A percentile compares a stretch with the other conserved stretches of the same genome.
These are phyloP conservation scores for Leucoraja erinaceus DNA, from an alignment of 2,113 vertebrate species.

Conservation along the genomic window DNA sequence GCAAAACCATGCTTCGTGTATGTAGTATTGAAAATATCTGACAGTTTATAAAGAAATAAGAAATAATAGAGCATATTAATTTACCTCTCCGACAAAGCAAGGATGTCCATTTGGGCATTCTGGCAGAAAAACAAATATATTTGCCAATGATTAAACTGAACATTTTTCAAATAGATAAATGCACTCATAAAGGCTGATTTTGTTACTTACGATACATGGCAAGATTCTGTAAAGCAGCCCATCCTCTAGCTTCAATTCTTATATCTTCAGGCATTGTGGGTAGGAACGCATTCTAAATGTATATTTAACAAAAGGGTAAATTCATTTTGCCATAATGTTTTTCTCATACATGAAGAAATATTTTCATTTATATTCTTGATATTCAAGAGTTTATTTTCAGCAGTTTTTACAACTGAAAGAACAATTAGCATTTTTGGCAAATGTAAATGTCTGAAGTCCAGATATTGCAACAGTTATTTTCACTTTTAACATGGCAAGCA, in stretches of 20 bases:
- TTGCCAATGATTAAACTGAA: not conserved
- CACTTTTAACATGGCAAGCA: not conserved
- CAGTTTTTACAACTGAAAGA: not conserved
- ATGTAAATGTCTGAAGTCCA: not conserved
- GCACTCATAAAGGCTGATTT: slow-evolving; percentile 38
- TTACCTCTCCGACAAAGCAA: slow-evolving; percentile 82
- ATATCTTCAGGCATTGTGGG: slow-evolving; percentile 91
- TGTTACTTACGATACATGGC: slow-evolving; percentile 80
- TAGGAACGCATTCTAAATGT: slow-evolving; percentile 67
- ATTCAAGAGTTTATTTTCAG: no score
- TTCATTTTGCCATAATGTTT: not conserved
- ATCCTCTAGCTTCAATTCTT: slow-evolving; percentile 53
- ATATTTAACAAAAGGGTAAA: slow-evolving; percentile 31
- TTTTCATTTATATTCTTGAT: not conserved
- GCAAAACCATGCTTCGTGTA: not conserved
- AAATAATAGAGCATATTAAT: slow-evolving; percentile 37
- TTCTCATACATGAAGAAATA: not conserved
- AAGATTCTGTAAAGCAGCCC: slow-evolving; percentile 40
- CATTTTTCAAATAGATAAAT: not conserved
- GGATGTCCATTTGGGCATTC: slow-evolving; percentile 79
- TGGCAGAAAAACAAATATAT: slow-evolving; percentile 45
- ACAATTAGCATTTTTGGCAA: not conserved
- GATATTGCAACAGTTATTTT: not conserved
- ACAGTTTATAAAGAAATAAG: not conserved
- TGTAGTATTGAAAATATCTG: not conserved